phyloP scores from a whole-genome alignment of 2,888 invertebrate genomes.

The Drosophila neonasuta region DNA sequence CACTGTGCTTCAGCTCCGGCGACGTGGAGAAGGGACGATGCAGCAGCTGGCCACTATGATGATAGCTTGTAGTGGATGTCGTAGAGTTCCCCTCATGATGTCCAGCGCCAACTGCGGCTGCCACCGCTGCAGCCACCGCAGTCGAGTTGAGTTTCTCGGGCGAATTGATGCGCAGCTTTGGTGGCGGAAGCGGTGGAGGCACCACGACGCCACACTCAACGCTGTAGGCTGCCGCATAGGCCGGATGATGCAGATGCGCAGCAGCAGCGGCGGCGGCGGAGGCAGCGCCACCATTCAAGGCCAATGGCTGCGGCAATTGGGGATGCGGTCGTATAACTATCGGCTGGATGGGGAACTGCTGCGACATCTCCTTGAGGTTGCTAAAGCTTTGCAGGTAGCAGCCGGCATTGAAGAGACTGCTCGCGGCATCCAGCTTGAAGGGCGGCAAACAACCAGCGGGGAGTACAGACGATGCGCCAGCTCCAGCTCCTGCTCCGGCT shows the following conservation, averaged over 20 bases:
- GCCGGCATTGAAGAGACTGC: slow-evolving; percentile 81
- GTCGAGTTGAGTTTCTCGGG: slow-evolving; percentile 82
- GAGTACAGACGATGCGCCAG: slow-evolving; percentile 23
- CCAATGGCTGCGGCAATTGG: slow-evolving; percentile 79
- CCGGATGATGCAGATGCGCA: slow-evolving; percentile 72
- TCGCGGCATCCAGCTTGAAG: slow-evolving; percentile 80
- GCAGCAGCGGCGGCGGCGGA: slow-evolving; percentile 39
- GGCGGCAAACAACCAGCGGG: slow-evolving; percentile 76
- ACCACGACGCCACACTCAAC: slow-evolving; percentile 64
- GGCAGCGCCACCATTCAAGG: slow-evolving; percentile 73
- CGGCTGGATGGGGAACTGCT: slow-evolving; percentile 82
- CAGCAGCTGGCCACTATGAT: slow-evolving; percentile 75
- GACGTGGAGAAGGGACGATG: slow-evolving; percentile 82
- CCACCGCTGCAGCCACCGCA: slow-evolving; percentile 66
- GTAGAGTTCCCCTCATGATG: slow-evolving; percentile 33
- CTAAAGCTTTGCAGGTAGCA: slow-evolving; percentile 82
- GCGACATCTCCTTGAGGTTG: slow-evolving; percentile 81
- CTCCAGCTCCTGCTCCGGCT: slow-evolving; percentile 21
- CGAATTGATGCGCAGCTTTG: slow-evolving; percentile 82
- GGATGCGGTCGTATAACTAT: slow-evolving; percentile 82
- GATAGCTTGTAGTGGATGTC: slow-evolving; percentile 64
- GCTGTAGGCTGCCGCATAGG: slow-evolving; percentile 73
- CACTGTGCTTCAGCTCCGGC: slow-evolving; percentile 79
- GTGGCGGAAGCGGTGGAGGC: slow-evolving; percentile 63
- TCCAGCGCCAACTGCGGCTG: slow-evolving; percentile 46